Evolutionary conservation across 2,797 vertebrate genomes (phyloP).

Genomic region (Semaprochilodus insignis): DNA sequence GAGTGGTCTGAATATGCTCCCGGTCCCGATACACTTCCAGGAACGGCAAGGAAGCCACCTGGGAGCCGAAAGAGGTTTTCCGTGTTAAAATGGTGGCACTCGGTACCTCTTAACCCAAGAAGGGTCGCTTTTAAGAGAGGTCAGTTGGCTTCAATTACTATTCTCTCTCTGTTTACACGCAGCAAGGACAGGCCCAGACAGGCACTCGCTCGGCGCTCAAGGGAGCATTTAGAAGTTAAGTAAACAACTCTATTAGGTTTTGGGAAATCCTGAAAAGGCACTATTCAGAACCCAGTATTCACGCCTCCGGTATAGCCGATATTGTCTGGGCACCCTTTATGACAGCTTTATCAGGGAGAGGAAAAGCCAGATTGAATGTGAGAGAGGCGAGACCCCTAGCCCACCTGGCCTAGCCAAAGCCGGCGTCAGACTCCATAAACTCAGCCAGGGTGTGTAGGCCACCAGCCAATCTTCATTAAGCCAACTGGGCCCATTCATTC

Average conservation of each 20-base stretch:
- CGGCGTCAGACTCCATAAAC: not conserved
- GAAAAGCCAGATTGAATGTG: slow-evolving; percentile 13
- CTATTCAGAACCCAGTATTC: slow-evolving; percentile 1
- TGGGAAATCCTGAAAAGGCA: slow-evolving; percentile 8
- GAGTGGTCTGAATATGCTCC: not conserved
- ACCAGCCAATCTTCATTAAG: slow-evolving; percentile 38
- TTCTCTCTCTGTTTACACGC: slow-evolving; percentile 22
- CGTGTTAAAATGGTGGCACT: slow-evolving; percentile 6
- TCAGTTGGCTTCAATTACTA: slow-evolving; percentile 4
- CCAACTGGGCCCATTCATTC: slow-evolving; percentile 29
- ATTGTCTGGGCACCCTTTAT: not conserved
- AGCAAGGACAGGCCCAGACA: not conserved
- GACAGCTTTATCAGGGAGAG: slow-evolving; percentile 7
- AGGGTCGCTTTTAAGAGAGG: slow-evolving; percentile 23
- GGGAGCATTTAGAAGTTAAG: slow-evolving; percentile 20
- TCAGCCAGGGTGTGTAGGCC: slow-evolving; percentile 19
- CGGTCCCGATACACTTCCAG: not conserved
- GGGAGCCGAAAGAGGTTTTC: slow-evolving; percentile 21
- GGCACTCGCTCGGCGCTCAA: slow-evolving; percentile 2
- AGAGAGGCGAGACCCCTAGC: not conserved
- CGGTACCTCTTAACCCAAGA: not conserved
- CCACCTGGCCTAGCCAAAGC: slow-evolving; percentile 11
- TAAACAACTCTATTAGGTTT: slow-evolving; percentile 29
- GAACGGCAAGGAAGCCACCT: not conserved
- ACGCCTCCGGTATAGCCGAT: slow-evolving; percentile 3